Conservation (phyloP, 2,113 vertebrate genomes). For the Paramisgurnus dabryanus region DNA sequence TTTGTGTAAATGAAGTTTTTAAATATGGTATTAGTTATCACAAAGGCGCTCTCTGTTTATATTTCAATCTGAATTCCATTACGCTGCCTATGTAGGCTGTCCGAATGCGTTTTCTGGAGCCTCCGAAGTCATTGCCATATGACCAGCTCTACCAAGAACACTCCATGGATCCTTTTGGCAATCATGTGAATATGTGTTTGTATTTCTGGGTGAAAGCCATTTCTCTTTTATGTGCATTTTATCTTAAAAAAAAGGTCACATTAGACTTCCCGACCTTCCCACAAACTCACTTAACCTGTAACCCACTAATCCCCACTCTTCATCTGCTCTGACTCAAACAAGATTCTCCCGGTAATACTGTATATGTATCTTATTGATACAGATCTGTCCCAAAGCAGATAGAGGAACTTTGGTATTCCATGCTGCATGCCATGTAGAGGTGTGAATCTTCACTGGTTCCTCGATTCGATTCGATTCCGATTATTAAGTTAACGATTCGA, state of each 20-base stretch:
- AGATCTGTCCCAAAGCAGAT: conserved; percentile 64
- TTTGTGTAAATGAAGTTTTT: too few relatives aligned
- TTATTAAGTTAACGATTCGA: too few relatives aligned
- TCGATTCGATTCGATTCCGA: too few relatives aligned
- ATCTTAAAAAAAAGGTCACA: conserved; percentile 29
- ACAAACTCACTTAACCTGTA: not conserved
- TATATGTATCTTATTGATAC: conserved; percentile 76
- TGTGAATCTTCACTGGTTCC: too few relatives aligned
- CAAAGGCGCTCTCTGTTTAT: too few relatives aligned
- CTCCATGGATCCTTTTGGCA: too few relatives aligned
- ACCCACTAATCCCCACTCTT: not conserved
- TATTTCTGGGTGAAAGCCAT: not conserved
- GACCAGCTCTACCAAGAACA: too few relatives aligned
- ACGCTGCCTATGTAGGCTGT: too few relatives aligned
- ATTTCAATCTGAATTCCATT: too few relatives aligned
- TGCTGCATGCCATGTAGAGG: conserved; percentile 51
- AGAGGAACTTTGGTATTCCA: conserved; percentile 71
- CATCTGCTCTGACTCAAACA: conserved; percentile 59
- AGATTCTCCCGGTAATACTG: conserved; percentile 65
- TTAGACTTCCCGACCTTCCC: conserved; percentile 45
- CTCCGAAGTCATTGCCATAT: too few relatives aligned
- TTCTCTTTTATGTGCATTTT: not conserved
- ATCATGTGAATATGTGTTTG: not conserved
- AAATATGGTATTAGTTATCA: too few relatives aligned
- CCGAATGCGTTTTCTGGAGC: too few relatives aligned